Percentiles rank a stretch among this genome's conserved stretches.
These are phyloP conservation scores for Chouioia cunea DNA, from an alignment of 2,888 invertebrate genomes.

Conservation along the genomic window DNA sequence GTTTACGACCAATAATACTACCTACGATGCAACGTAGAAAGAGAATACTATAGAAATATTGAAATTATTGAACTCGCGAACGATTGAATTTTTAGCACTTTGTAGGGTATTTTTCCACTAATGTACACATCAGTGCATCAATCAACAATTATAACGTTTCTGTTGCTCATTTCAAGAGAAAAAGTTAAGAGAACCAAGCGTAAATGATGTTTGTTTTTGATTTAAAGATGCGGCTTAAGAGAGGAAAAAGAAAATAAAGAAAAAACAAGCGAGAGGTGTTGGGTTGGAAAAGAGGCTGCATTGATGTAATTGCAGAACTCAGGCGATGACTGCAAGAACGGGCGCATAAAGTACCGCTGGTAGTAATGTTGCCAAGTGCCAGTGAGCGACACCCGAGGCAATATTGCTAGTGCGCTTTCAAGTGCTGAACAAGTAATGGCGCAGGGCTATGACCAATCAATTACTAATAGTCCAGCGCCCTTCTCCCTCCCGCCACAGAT, in stretches of 20 bases:
- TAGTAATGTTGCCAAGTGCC: constrained; percentile 33
- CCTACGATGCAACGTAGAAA: too few relatives aligned
- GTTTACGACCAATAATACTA: too few relatives aligned
- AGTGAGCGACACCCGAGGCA: constrained; percentile 43
- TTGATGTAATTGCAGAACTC: constrained; percentile 42
- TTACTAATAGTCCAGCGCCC: constrained; percentile 68
- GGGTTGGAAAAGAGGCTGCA: constrained; percentile 4
- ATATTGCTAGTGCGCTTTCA: constrained; percentile 53
- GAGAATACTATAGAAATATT: too few relatives aligned
- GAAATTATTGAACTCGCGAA: too few relatives aligned
- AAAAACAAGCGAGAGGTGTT: not conserved
- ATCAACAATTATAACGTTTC: too few relatives aligned
- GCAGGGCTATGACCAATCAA: constrained; percentile 68
- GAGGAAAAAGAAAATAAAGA: not conserved
- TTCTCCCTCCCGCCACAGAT: constrained; percentile 48
- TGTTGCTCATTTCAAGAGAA: too few relatives aligned
- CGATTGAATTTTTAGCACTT: too few relatives aligned
- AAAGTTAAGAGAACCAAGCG: too few relatives aligned
- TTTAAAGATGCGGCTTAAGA: not conserved
- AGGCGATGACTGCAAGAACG: constrained; percentile 42
- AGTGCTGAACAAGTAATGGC: constrained; percentile 66
- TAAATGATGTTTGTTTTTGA: constrained; percentile 41
- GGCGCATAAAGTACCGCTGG: constrained; percentile 45
- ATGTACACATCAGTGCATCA: too few relatives aligned
- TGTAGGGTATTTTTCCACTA: too few relatives aligned